Evolutionary conservation across 1,140 invertebrate genomes (phyloP), one percentile per base, ranked within the genome.

Genomic region (Lucilia sericata): DNA sequence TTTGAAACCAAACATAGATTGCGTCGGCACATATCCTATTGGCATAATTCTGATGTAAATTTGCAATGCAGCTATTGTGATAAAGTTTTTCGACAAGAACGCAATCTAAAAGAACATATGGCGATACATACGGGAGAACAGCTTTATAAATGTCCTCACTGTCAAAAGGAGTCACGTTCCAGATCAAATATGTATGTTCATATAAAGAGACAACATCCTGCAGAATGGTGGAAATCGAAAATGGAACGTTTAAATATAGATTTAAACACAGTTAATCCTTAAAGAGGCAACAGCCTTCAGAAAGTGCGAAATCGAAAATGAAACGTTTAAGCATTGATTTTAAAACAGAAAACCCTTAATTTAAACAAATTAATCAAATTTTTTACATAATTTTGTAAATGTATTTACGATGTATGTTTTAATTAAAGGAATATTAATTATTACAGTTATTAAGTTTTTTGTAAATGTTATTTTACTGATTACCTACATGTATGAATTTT

Each of bases 171-270:
- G 36, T 91, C 89, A 74, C 87, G 87, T 7, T 89, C 89, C 8
- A 88, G 87, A 10, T 89, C 88, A 70, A 91, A 91, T 78, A 91
- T 91, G 90, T 89, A 89, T 47, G 88, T 90, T 7, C 91, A 91
- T 85, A 87, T 89, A 51, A 90, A 90, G 85, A 88, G 88, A 51
- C 84, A 88, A 5, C 89, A 90, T 60, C 86, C 87, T 10, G 87
- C 88, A 17, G 89, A 90, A 82, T 90, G 89, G 88, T 78, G 88
- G 5, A 85, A 86, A 65, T 89, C 88, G 7, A 89, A 90, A 47
- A 85, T 88, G 87, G 88, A 88, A 1, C 88, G 88, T 2, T 90
- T 42, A n/a, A 76, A 76, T 42, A 36, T 76, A 2, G 17, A 76
- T n/a, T 30, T 10, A 14, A 76, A 76, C 2, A 5, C 70, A n/a